phyloP scores from a whole-genome alignment of 2,113 vertebrate genomes.

The Circaetus cinerascens region DNA sequence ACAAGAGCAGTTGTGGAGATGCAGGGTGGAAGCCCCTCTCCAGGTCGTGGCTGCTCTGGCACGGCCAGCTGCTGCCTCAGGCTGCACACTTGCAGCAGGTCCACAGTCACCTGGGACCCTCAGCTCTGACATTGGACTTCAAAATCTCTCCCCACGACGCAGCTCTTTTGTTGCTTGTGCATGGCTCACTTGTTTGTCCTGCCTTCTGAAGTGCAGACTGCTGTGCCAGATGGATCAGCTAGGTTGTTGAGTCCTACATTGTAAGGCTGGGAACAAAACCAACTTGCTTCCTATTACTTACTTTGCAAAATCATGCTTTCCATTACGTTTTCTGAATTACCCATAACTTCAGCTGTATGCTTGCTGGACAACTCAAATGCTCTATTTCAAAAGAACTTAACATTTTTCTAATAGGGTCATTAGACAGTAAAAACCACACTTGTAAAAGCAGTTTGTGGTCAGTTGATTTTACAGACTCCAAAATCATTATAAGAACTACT shows the following conservation, averaged over 20 bases:
- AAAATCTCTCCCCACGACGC: background rate
- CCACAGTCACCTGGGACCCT: background rate
- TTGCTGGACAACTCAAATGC: background rate
- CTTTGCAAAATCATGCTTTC: background rate
- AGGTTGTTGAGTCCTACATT: background rate
- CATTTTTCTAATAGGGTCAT: background rate
- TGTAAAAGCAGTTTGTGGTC: background rate
- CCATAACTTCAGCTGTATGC: background rate
- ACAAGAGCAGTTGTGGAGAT: background rate
- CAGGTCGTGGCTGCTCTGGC: rapidly evolving
- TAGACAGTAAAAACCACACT: background rate
- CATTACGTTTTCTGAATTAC: background rate
- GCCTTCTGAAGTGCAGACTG: background rate
- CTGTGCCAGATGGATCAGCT: background rate
- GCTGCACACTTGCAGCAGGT: background rate
- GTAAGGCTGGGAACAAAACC: background rate
- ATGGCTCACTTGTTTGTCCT: background rate
- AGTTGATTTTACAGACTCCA: background rate
- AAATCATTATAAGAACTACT: background rate
- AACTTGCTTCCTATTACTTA: background rate
- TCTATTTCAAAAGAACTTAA: background rate
- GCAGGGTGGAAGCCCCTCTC: background rate
- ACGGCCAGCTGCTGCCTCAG: rapidly evolving
- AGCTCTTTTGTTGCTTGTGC: background rate
- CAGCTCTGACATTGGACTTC: background rate